Base-by-base conservation (phyloP, 2,113 vertebrate genomes). In the Formicarius rufipectus region DNA sequence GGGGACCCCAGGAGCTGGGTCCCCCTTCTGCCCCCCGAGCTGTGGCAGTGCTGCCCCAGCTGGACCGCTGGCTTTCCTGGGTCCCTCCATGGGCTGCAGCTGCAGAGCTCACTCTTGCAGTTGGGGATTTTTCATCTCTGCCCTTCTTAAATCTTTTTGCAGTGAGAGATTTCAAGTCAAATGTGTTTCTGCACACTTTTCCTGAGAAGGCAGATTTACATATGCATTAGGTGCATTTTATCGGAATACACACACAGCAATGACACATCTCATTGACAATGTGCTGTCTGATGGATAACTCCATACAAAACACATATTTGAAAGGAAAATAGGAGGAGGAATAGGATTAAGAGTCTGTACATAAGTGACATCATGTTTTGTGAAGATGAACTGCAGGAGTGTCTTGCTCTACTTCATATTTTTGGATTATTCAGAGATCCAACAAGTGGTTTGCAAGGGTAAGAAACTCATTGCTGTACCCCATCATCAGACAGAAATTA, bases 151-250 rank as follows among this genome's bases (percentile, higher is more conserved):
- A 92, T 94, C 90, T 92, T 96, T 96, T 77, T 96, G 79, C 95
- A 72, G 94, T 63, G 47, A 93, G 84, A 92, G 87, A 93, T 93
- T 97, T 94, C 88, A 83, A 97, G 97, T 96, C 95, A 95, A 97
- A 96, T 86, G 87, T 95, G 94, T 97, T 97, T 96, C 90, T 24
- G 91, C 96, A 96, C 93, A 87, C 96, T 96, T 96, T 94, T 97
- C 95, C 77, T 42, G 86, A 92, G 97, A 96, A 97, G 97, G 78
- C 94, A 91, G 96, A 97, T 97, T 96, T 97, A 97, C 98, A 98
- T 98, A 97, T 97, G 97, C 88, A 98, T 98, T 96, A 97, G 95
- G 93, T 95, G 97, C 97, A 94, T 96, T 98, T 97, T 93, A 97
- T 98, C 95, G 72, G 97, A 95, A 95, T 21, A 82, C 88, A 94